Percentiles rank a stretch among this genome's conserved stretches.
phyloP scores from a whole-genome alignment of 2,888 invertebrate genomes.

The Phytoseiulus persimilis region DNA sequence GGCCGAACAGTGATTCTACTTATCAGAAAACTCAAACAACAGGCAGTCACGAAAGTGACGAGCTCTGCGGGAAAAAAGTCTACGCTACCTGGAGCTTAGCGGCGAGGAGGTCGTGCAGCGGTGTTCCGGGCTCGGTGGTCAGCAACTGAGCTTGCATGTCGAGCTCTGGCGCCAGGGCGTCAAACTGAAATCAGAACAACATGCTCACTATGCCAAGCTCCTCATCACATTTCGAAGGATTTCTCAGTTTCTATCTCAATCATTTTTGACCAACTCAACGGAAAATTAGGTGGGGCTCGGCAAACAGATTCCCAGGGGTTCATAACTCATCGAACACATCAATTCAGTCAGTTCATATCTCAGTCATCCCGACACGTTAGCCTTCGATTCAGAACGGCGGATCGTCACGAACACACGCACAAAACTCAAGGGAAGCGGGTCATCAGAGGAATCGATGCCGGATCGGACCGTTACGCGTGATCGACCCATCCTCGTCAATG shows the following conservation, averaged over 20 bases:
- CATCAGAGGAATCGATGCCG: no score
- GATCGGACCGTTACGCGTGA: no score
- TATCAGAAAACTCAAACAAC: background rate
- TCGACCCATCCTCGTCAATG: no score
- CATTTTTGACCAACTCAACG: no score
- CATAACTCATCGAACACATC: no score
- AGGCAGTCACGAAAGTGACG: background rate
- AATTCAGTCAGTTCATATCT: no score
- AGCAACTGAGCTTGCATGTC: constrained; percentile 35
- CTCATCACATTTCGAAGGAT: background rate
- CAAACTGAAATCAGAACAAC: constrained; percentile 25
- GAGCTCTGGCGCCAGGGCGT: constrained; percentile 30
- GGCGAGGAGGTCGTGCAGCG: constrained; percentile 32
- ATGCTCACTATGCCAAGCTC: background rate
- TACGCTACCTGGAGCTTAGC: constrained; percentile 36
- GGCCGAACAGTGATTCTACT: background rate
- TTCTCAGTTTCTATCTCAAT: background rate
- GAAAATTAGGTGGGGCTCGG: no score
- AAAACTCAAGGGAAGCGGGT: no score
- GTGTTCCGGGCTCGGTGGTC: constrained; percentile 33
- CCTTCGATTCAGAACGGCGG: no score
- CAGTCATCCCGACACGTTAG: no score
- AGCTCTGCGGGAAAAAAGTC: background rate
- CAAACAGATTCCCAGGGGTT: no score
- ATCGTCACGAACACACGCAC: no score